Percentiles rank a stretch among this genome's conserved stretches.
phyloP scores from a whole-genome alignment of 2,113 vertebrate species.

The Globicephala melas region DNA sequence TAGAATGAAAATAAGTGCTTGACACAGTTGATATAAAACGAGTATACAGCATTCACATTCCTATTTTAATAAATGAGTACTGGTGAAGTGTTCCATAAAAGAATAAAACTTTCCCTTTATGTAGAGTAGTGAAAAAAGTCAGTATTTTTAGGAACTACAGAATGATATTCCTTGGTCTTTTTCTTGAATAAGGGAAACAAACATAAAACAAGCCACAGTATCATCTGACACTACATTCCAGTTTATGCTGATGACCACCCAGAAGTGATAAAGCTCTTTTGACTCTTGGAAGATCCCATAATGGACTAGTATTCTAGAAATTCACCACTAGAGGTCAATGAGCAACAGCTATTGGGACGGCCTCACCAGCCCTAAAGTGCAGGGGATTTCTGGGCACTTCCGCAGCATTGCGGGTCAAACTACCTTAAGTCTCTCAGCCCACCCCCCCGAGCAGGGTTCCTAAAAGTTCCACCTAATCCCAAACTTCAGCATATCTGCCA shows the following conservation, averaged over 20 bases:
- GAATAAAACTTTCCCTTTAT: slow-evolving; percentile 79
- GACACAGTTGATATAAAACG: slow-evolving; percentile 79
- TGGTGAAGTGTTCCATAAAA: slow-evolving; percentile 77
- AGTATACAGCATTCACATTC: slow-evolving; percentile 81
- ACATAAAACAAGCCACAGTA: slow-evolving; percentile 36
- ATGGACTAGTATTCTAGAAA: slow-evolving; percentile 34
- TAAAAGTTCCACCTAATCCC: neutral
- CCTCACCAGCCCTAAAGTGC: neutral
- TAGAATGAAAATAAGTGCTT: slow-evolving; percentile 83
- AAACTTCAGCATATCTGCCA: neutral
- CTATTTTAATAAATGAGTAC: slow-evolving; percentile 83
- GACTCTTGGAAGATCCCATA: neutral
- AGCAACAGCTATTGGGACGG: slow-evolving; percentile 44
- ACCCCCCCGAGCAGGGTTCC: neutral
- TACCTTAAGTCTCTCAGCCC: neutral
- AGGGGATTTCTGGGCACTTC: neutral
- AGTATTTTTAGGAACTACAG: slow-evolving; percentile 78
- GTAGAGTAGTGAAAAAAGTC: slow-evolving; percentile 76
- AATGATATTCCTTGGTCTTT: slow-evolving; percentile 68
- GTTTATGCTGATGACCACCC: slow-evolving; percentile 37
- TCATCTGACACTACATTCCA: neutral
- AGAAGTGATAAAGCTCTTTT: slow-evolving; percentile 33
- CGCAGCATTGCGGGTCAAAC: neutral
- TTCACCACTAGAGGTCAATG: slow-evolving; percentile 69
- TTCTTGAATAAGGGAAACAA: neutral